A percentile compares a stretch with the other conserved stretches of the same genome.
Evolutionary conservation across 2,113 vertebrate species (phyloP).

Genomic region (Mesoclemmys tuberculata): DNA sequence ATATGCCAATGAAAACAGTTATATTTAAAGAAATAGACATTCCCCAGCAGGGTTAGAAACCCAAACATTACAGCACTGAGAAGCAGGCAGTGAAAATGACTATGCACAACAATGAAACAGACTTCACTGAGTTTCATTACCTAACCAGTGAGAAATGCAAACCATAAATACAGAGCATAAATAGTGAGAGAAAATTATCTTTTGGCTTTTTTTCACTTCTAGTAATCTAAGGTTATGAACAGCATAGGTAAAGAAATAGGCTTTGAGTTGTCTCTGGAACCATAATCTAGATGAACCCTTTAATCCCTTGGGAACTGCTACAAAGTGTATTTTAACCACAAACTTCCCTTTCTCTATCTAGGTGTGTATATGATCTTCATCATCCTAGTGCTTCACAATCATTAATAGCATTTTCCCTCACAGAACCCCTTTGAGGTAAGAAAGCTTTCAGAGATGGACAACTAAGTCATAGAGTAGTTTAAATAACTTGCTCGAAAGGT

Average conservation of each 20-base stretch:
- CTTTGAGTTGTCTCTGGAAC: background rate
- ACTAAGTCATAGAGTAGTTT: conserved; percentile 18
- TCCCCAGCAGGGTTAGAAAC: background rate
- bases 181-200: background rate
- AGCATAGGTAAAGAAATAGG: background rate
- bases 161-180: background rate
- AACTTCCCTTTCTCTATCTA: background rate
- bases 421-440: background rate
- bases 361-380: background rate
- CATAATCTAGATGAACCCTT: background rate
- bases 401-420: background rate
- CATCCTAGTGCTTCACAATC: background rate
- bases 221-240: background rate
- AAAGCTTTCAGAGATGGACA: background rate
- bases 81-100: background rate
- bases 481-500: background rate
- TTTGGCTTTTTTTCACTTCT: background rate
- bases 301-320: background rate
- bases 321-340: background rate
- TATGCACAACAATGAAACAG: background rate
- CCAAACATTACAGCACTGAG: rapidly evolving
- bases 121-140: background rate
- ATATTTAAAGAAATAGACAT: background rate
- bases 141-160: background rate
- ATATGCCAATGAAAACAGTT: background rate